Conservation (phyloP, 37 sponge, comb jelly and placozoan genomes). For the Agelas oroides region DNA sequence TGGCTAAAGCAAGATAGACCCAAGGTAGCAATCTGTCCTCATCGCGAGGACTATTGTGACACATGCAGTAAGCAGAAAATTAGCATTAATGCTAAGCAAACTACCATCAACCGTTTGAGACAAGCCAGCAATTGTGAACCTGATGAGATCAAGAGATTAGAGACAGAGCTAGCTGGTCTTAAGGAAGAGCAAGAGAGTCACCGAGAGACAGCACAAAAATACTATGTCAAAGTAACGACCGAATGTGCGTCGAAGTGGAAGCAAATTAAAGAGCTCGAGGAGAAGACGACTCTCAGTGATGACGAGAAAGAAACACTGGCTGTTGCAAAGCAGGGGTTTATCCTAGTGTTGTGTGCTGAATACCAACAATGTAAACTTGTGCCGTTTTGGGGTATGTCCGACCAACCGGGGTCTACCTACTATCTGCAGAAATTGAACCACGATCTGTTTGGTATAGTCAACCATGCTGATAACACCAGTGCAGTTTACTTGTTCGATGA, state of each 20-base stretch:
- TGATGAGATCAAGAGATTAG: constrained; percentile 14
- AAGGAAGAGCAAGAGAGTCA: constrained; percentile 23
- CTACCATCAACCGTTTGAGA: constrained; percentile 48
- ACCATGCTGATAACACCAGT: too few species aligned
- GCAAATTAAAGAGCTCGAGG: background rate
- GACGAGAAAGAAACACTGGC: background rate
- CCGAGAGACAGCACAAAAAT: constrained; percentile 12
- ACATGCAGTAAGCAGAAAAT: constrained; percentile 26
- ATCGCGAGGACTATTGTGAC: constrained; percentile 52
- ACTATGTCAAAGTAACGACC: constrained; percentile 16
- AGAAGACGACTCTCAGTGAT: background rate
- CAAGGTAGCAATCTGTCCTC: constrained; percentile 48
- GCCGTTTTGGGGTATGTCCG: too few species aligned
- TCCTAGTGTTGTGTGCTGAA: constrained; percentile 38
- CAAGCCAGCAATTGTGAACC: constrained; percentile 30
- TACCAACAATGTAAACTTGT: too few species aligned
- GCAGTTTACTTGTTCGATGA: too few species aligned
- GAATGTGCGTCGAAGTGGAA: constrained; percentile 1
- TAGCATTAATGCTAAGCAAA: constrained; percentile 43
- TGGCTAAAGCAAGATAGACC: constrained; percentile 50
- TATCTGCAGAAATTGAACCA: too few species aligned
- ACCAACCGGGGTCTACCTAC: too few species aligned
- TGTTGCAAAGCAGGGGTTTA: constrained; percentile 12
- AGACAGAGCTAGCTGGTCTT: background rate
- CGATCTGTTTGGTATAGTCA: too few species aligned